These are phyloP conservation scores for Calidris pygmaea DNA, from an alignment of 2,113 vertebrate genomes.

Conservation along the genomic window DNA sequence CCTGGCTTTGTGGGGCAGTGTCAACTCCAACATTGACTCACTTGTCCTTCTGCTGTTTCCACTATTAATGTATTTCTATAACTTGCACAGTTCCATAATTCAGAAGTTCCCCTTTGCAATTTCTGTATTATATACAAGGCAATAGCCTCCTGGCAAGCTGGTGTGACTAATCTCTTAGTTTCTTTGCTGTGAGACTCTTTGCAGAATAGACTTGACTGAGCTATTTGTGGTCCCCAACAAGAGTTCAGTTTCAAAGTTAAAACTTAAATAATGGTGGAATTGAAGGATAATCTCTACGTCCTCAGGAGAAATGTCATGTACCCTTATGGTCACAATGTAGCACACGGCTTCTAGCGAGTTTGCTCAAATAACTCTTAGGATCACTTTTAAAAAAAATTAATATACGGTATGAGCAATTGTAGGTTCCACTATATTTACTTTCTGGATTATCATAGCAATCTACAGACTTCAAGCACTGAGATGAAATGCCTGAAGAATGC, in stretches of 20 bases:
- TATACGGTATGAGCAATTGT: not conserved
- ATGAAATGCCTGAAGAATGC: not conserved
- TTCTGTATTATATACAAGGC: not conserved
- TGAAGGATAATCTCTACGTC: not conserved
- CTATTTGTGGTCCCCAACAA: not conserved
- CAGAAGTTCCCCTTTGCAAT: not conserved
- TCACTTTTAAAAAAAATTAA: not conserved
- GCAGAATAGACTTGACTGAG: not conserved
- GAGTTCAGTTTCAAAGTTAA: not conserved
- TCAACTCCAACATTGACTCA: rapidly evolving
- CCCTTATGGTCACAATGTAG: not conserved
- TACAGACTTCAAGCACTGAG: not conserved
- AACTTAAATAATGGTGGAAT: not conserved
- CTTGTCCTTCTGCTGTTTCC: not conserved
- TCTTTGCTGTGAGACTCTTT: not conserved
- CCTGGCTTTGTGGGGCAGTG: not conserved
- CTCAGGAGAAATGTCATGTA: not conserved
- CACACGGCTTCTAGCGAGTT: not conserved
- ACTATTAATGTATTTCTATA: not conserved
- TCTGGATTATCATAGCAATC: not conserved
- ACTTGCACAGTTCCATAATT: not conserved
- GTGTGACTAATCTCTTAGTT: not conserved
- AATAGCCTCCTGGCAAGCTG: not conserved
- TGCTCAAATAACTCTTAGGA: not conserved
- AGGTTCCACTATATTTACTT: not conserved